Conservation (phyloP, 2,888 invertebrate genomes). For the Drosophila nr. perissopoda region DNA sequence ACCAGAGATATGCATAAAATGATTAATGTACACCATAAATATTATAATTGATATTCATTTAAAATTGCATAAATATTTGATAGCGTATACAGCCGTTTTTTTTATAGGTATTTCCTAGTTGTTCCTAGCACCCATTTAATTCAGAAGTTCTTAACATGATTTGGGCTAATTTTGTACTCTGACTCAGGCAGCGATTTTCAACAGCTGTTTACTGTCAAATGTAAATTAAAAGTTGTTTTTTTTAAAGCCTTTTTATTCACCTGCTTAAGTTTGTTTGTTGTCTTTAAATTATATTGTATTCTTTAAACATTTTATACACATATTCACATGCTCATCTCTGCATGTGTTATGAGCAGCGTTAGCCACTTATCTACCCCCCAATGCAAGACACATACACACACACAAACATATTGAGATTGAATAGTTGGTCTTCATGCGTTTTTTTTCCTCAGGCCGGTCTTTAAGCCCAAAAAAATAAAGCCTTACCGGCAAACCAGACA, state of each 20-base stretch:
- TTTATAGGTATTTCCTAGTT: background rate
- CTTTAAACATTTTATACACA: background rate
- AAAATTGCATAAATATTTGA: background rate
- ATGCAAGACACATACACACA: constrained; percentile 15
- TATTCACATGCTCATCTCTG: constrained; percentile 32
- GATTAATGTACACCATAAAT: background rate
- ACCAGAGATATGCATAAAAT: background rate
- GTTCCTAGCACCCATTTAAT: no score
- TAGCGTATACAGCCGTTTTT: background rate
- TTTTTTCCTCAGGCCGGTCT: constrained; percentile 41
- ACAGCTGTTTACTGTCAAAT: background rate
- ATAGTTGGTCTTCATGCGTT: constrained; percentile 35
- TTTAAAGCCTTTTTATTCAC: background rate
- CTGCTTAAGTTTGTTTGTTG: background rate
- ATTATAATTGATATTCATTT: background rate
- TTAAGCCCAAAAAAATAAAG: constrained; percentile 39
- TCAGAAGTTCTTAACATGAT: background rate
- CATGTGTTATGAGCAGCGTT: constrained; percentile 8
- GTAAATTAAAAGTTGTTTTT: background rate
- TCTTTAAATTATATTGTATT: background rate
- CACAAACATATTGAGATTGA: constrained; percentile 35
- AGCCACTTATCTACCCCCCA: constrained; percentile 37
- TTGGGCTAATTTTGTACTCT: background rate
- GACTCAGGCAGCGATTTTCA: background rate
- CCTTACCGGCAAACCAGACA: constrained; percentile 67